phyloP scores from a whole-genome alignment of 53 echinoderm and acorn worm species.

The Actinopyga echinites region DNA sequence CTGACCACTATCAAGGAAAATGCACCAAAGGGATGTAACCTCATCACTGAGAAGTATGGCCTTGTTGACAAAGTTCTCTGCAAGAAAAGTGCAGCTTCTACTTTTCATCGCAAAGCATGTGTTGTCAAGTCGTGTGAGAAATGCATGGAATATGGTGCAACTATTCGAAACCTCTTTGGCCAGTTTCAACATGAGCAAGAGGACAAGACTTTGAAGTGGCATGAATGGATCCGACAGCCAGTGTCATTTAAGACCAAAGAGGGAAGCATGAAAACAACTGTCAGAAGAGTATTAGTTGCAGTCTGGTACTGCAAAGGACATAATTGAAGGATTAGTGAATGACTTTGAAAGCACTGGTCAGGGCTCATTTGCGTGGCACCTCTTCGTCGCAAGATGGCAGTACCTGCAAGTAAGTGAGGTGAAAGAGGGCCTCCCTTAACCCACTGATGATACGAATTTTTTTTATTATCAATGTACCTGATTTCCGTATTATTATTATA shows the following conservation, averaged over 20 bases:
- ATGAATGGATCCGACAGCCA: not conserved
- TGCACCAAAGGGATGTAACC: not conserved
- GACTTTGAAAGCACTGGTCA: not conserved
- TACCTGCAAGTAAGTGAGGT: not conserved
- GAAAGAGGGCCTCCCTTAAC: not conserved
- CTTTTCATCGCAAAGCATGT: not conserved
- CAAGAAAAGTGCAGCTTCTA: not conserved
- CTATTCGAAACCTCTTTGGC: not conserved
- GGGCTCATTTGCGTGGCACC: not conserved
- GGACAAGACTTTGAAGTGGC: not conserved
- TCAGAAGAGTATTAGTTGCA: slow-evolving; percentile 1
- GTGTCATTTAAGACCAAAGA: slow-evolving; percentile 2
- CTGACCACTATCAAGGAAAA: not conserved
- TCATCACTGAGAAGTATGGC: not conserved
- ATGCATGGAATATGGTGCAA: not conserved
- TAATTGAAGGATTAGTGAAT: not conserved
- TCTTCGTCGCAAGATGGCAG: not conserved
- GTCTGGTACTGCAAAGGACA: not conserved
- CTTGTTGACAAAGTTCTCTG: not conserved
- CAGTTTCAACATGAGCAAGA: not conserved
- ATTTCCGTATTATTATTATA: too few relatives aligned
- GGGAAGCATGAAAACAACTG: not conserved
- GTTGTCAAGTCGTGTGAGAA: not conserved
- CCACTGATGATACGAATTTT: not conserved
- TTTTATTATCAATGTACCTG: too few relatives aligned